phyloP scores from a whole-genome alignment of 53 echinoderm and acorn worm genomes.

The Hippasteria phrygiana region DNA sequence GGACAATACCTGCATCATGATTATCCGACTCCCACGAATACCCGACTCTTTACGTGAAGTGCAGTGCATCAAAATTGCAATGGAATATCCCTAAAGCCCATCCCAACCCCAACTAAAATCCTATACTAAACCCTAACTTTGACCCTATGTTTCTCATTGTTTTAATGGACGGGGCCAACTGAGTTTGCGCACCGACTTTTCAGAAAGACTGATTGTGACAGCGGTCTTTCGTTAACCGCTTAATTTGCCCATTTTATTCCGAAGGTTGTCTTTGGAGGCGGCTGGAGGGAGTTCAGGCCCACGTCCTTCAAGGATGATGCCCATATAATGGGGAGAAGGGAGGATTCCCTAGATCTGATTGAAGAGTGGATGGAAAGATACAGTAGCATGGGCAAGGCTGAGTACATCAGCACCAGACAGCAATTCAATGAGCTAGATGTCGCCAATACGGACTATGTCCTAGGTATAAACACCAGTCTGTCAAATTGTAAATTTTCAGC shows the following conservation, averaged over 20 bases:
- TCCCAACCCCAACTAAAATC: no score
- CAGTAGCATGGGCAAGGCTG: not conserved
- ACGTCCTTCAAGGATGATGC: constrained; percentile 57
- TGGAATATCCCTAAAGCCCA: no score
- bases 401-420: constrained; percentile 26
- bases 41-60: no score
- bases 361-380: constrained; percentile 41
- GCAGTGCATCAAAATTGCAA: no score
- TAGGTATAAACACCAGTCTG: constrained; percentile 17
- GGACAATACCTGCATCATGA: no score
- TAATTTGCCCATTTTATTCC: not conserved
- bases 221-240: not conserved
- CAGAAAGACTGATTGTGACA: no score
- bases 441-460: constrained; percentile 20
- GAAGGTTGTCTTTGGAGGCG: constrained; percentile 77
- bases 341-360: constrained; percentile 60
- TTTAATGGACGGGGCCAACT: no score
- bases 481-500: no score
- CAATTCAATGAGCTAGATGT: constrained; percentile 33
- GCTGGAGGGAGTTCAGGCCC: constrained; percentile 61
- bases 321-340: constrained; percentile 33
- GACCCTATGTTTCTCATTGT: no score
- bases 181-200: not conserved
- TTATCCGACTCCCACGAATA: no score
- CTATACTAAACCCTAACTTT: no score